Base-by-base conservation (phyloP, 2,797 vertebrate species). In the Sebastes ruberrimus region DNA sequence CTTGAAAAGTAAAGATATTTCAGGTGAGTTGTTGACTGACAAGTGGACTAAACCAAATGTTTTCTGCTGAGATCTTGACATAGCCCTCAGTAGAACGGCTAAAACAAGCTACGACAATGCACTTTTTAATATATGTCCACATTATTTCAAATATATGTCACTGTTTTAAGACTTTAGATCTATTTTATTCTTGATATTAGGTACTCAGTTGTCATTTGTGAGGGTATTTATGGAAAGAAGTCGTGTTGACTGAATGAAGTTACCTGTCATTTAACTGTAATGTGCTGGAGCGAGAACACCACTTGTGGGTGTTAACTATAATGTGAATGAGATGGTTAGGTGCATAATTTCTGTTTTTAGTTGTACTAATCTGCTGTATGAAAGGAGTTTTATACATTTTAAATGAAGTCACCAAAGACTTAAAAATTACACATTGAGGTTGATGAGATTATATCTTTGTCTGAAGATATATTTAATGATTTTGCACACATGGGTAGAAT, bases 71-170 rank as follows among this genome's bases (percentile, higher is more conserved):
- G 49, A 42, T 68, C n/a, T 72, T 65, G 60, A 57, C 59, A n/a
- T 10, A 33, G 61, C 56, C 38, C 27, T 75, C 60, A 71, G 60
- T 71, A 64, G 30, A 42, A 82, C 38, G 32, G 32, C 56, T 71
- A 10, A 38, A 30, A 74, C 59, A 52, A 79, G 81, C 80, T 20
- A 18, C 52, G 2, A 79, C 60, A 14, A 88, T 78, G 92, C 93
- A 94, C 93, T 94, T 94, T 93, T 72, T 52, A 63, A 75, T 9
- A 56, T 18, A 68, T 66, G 71, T 90, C 80, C 38, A 63, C 27
- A 9, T 83, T 66, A 42, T 85, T 90, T 92, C 78, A 86, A 74
- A 71, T 67, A 30, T 57, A 74, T 84, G 76, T 80, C 68, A 77
- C 22, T 57, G 6, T 81, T 67, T 81, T n/a, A 61, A 30, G 30